Conservation (phyloP, 2,797 vertebrate genomes). For the Euphonia xanthogaster region DNA sequence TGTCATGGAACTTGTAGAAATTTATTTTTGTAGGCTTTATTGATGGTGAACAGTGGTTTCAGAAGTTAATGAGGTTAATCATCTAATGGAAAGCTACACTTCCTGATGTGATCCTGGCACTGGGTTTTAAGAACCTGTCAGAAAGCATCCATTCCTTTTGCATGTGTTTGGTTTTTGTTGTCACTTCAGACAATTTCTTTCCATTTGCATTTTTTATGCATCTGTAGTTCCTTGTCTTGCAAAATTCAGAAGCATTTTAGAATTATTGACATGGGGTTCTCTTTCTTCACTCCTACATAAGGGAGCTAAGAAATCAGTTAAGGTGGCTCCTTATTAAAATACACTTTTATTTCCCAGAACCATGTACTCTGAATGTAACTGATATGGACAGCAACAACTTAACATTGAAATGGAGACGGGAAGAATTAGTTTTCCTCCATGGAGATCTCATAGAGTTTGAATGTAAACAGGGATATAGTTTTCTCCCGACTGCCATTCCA, state of each 20-base stretch:
- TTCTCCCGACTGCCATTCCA: not conserved
- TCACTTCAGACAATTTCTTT: not conserved
- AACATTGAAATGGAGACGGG: constrained; percentile 71
- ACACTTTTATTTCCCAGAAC: constrained; percentile 62
- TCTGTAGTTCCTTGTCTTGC: not conserved
- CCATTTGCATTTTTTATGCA: not conserved
- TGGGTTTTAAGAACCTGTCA: not conserved
- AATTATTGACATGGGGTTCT: not conserved
- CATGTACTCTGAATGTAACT: constrained; percentile 56
- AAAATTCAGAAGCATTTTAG: not conserved
- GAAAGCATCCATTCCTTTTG: not conserved
- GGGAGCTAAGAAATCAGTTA: not conserved
- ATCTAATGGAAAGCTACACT: not conserved
- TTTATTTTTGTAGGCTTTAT: not conserved
- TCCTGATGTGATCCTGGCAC: not conserved
- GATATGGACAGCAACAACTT: constrained; percentile 65
- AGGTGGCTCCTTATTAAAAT: not conserved
- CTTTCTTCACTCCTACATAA: not conserved
- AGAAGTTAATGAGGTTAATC: not conserved
- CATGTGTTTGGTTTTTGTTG: not conserved
- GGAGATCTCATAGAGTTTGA: constrained; percentile 77
- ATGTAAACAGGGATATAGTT: constrained; percentile 69
- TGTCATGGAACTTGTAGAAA: not conserved
- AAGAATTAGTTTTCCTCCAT: constrained; percentile 68
- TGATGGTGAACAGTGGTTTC: not conserved